Evolutionary conservation across 2,888 invertebrate genomes (phyloP), one percentile per base, ranked within the genome.

Genomic region (Drosophila macrothrix): DNA sequence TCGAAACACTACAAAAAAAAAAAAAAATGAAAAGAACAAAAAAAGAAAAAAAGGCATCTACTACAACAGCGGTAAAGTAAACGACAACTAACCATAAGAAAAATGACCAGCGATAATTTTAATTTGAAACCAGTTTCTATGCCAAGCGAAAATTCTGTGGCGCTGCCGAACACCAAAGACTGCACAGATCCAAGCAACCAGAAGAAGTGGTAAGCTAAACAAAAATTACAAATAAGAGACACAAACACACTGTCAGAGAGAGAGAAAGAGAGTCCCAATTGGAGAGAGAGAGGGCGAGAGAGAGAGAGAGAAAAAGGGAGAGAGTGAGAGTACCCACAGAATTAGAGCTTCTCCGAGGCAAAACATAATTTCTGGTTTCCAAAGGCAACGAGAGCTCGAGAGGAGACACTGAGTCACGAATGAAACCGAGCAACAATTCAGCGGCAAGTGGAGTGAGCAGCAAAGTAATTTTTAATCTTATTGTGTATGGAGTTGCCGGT

Each of bases 41-140:
- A 73, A 59, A 73, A 79, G 28, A 54, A 72, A 59, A 76, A 85
- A 43, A 60, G 66, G 43, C 69, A 78, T 56, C 56, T 53, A 73
- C 68, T 58, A 65, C 25, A 71, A 67, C 62, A 81, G 75, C 70
- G 64, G 72, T 73, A 76, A 88, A 88, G 80, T 85, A 82, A 88
- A 90, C 88, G 89, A 85, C 83, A 90, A 88, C 80, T 88, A 91
- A 80, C 77, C 86, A 88, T 83, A 90, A 86, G 84, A 90, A 86
- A 91, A 91, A 91, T 91, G 90, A 91, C 91, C 91, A 90, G 82
- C 90, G 92, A 92, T 92, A 90, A 92, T 92, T 92, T 92, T 92
- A 91, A 92, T 92, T 92, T 90, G 87, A 92, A 92, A 92, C 91
- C 92, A 83, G 91, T 92, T 91, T 90, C 82, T 84, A 87, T 90